Evolutionary conservation across 2,888 invertebrate species (phyloP), one percentile per base, ranked within the genome.

Genomic region (Eustalomyia histrio): DNA sequence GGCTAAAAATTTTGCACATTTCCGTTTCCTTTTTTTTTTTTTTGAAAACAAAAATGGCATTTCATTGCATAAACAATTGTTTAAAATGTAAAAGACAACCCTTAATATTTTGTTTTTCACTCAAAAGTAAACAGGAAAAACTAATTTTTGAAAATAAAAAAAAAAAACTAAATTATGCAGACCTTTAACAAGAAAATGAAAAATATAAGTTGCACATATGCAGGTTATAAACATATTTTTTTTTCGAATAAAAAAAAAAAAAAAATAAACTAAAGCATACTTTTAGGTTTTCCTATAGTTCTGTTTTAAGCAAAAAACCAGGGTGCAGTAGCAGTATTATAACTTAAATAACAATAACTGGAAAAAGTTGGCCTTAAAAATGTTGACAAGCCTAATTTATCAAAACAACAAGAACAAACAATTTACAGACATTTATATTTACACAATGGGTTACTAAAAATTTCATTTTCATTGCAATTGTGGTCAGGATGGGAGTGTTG

Each of bases 341-440:
- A 47, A 14, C n/a, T n/a, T 6, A 12, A n/a, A 39, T 12, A 39
- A 10, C 39, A 53, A 10, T 12, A 47, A 57, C 35, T 5, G 0
- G n/a, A 21, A 61, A n/a, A 67, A 35, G 53, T 47, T 68, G 61
- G 65, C 75, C 68, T 80, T 80, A 71, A 76, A 76, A 87, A 14
- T n/a, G 87, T 87, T 88, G 89, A 87, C 88, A 88, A 87, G 88
- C 88, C 88, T 88, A 87, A 88, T 88, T 88, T 88, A 88, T 88
- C 87, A 88, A 87, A 88, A 87, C 65, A 76, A 58, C 64, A 83
- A 68, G 58, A 63, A 79, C 65, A 73, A 73, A 76, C 68, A 80
- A 39, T 69, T 61, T 55, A 74, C 76, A 76, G 64, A 65, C 73
- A 80, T 76, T 65, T 76, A 73, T 63, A 53, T 72, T 55, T 72